These are phyloP conservation scores for Typhlomys cinereus DNA, from an alignment of 2,113 vertebrate genomes.

Conservation along the genomic window DNA sequence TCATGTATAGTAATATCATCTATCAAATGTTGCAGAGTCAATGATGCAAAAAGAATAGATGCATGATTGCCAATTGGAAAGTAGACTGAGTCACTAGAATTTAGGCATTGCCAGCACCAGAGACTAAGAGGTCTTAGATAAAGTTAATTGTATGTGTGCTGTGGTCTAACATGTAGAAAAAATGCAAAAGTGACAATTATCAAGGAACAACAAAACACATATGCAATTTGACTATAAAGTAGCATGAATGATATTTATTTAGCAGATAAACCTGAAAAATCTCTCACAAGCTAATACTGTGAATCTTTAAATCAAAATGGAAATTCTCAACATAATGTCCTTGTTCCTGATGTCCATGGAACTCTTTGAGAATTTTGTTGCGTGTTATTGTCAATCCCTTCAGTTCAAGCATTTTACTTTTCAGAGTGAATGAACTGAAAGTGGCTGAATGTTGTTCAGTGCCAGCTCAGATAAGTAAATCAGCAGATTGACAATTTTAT, in stretches of 20 bases:
- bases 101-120: neutral
- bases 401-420: neutral
- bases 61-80: neutral
- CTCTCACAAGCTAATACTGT: neutral
- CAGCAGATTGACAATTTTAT: neutral
- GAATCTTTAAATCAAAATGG: neutral
- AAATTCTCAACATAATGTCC: neutral
- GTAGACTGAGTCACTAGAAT: rapidly evolving
- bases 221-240: neutral
- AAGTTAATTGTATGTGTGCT: neutral
- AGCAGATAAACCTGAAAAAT: slow-evolving; percentile 8
- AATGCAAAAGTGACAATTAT: neutral
- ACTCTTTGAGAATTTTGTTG: neutral
- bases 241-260: neutral
- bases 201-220: neutral
- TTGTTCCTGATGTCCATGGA: neutral
- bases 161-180: neutral
- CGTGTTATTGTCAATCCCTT: neutral
- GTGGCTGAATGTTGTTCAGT: neutral
- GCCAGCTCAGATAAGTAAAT: neutral
- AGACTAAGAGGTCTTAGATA: rapidly evolving
- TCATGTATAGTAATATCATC: neutral
- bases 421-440: neutral
- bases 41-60: neutral
- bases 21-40: neutral